Conservation (phyloP, 2,888 invertebrate species). For the Neocrepidodera transversa region DNA sequence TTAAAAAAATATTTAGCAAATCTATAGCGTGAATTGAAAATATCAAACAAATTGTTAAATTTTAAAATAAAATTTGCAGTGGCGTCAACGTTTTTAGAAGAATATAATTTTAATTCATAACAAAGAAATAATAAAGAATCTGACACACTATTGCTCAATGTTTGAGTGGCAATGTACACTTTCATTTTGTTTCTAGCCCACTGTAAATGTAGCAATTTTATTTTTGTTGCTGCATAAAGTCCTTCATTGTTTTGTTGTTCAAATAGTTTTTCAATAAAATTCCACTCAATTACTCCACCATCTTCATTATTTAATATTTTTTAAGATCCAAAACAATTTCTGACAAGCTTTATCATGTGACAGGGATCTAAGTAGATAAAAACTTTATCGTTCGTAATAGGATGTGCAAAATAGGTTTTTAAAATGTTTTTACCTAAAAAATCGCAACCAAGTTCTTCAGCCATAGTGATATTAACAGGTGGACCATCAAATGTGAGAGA, state of each 20-base stretch:
- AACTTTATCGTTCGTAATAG: conserved; percentile 10
- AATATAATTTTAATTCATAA: conserved; percentile 19
- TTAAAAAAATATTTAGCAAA: too few relatives aligned
- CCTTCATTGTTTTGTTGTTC: conserved; percentile 32
- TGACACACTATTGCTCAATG: conserved; percentile 30
- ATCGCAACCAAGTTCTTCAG: neutral
- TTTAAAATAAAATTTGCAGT: too few relatives aligned
- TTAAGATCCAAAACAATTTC: conserved; percentile 8
- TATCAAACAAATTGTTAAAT: too few relatives aligned
- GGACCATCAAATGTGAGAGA: conserved; percentile 43
- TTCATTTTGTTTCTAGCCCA: conserved; percentile 38
- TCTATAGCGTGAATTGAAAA: too few relatives aligned
- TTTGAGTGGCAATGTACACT: conserved; percentile 27
- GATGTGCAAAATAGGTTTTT: conserved; percentile 14
- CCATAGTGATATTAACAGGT: conserved; percentile 9
- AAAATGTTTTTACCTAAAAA: conserved; percentile 5
- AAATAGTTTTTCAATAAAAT: conserved; percentile 25
- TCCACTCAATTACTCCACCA: conserved; percentile 28
- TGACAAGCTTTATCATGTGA: conserved; percentile 21
- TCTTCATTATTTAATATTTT: conserved; percentile 6
- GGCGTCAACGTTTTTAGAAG: too few relatives aligned
- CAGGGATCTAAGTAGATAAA: conserved; percentile 16
- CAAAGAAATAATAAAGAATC: conserved; percentile 28
- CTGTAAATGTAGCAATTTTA: conserved; percentile 25
- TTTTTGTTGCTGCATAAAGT: conserved; percentile 24